A percentile compares a stretch with the other conserved stretches of the same genome.
These are phyloP conservation scores for Calcarius lapponicus DNA, from an alignment of 2,797 vertebrate genomes.

Conservation along the genomic window DNA sequence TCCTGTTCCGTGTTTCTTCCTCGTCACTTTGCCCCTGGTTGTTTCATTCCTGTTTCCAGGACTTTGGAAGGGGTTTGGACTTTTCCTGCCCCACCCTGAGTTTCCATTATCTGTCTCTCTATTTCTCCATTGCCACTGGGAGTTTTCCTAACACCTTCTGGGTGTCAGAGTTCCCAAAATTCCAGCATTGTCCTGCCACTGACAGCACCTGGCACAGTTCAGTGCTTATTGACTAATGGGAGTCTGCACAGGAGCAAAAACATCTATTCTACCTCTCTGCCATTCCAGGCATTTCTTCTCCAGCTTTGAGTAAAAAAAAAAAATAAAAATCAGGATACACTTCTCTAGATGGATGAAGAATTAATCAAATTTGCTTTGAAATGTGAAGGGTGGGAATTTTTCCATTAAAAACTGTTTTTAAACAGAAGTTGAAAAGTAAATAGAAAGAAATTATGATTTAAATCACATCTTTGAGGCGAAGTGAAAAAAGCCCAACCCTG, in stretches of 20 bases:
- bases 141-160: background rate
- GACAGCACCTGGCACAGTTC: background rate
- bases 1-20: background rate
- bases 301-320: background rate
- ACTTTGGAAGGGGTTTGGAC: background rate
- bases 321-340: background rate
- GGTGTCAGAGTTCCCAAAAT: background rate
- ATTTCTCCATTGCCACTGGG: background rate
- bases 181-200: background rate
- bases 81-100: background rate
- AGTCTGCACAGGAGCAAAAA: background rate
- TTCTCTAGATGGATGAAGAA: background rate
- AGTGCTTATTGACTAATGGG: background rate
- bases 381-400: background rate
- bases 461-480: background rate
- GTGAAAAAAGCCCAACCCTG: background rate
- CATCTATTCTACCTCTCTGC: background rate
- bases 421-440: background rate
- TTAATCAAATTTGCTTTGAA: background rate
- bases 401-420: background rate
- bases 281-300: background rate
- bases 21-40: background rate
- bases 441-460: background rate
- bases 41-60: background rate
- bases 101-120: background rate